Evolutionary conservation across 2,888 invertebrate species (phyloP), one percentile per base, ranked within the genome.

Genomic region (Eretmocerus hayati): DNA sequence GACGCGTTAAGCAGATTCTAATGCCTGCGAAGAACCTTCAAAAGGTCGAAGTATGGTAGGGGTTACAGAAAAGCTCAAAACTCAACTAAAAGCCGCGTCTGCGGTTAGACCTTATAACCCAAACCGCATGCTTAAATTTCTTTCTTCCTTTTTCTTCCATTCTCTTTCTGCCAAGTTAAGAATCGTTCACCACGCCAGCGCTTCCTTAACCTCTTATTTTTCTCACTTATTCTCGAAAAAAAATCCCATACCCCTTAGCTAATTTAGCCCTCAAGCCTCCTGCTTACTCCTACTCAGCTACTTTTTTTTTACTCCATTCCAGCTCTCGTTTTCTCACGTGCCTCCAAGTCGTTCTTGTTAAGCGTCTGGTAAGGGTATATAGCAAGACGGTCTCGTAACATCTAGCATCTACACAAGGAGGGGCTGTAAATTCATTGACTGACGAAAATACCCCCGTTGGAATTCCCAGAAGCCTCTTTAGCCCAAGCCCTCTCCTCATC

Each of bases 371-470:
- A 62, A 61, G 43, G 45, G 21, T 8, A 8, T 13, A 20, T n/a
- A n/a, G 40, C n/a, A n/a, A n/a, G n/a, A n/a, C n/a, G n/a, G n/a
- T n/a, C n/a, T n/a, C n/a, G n/a, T n/a, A n/a, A n/a, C n/a, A n/a
- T 11, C 26, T 11, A 11, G 8, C 26, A 11, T 52, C 61, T 58
- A 55, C 56, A 58, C 59, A 59, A 63, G 62, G 62, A 63, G 62
- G 64, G 65, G 65, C 61, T 66, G 69, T 69, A 69, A 69, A 69
- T 69, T 69, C 69, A 69, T 69, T 69, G 68, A 69, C 67, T 63
- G 66, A 62, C 64, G 65, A 67, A 69, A 69, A 49, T 44, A 50
- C 42, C 42, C 60, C 62, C 61, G n/a, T 56, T 54, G 63, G 59
- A 62, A 65, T 66, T 65, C 62, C 57, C 58, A 51, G 52, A 60